Conservation (phyloP, 1,140 invertebrate species). For the Bacillus rossius region DNA sequence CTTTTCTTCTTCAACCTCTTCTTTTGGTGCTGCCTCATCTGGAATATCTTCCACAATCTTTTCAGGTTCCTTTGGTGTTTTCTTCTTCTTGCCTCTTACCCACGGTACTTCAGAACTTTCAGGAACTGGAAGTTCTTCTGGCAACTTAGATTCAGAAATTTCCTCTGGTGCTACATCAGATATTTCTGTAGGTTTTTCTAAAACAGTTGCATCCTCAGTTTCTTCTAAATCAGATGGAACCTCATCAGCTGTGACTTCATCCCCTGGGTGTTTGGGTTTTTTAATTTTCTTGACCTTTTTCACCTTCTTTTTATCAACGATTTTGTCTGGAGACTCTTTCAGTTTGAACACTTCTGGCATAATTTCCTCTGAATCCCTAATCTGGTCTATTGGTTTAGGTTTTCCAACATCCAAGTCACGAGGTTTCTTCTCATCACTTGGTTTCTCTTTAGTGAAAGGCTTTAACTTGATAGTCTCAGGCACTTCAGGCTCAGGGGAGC, state of each 20-base stretch:
- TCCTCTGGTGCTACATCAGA: slow-evolving; percentile 12
- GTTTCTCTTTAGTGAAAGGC: slow-evolving; percentile 14
- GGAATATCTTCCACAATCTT: background rate
- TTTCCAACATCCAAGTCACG: slow-evolving; percentile 21
- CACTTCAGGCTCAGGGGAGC: slow-evolving; percentile 17
- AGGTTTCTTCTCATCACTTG: slow-evolving; percentile 24
- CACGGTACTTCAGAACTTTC: too few species aligned
- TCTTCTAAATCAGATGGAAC: background rate
- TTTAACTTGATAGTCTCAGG: too few species aligned
- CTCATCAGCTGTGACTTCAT: background rate
- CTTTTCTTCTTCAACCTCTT: background rate
- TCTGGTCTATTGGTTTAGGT: slow-evolving; percentile 10
- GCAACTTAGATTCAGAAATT: background rate
- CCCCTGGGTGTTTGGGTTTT: slow-evolving; percentile 33
- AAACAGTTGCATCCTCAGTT: background rate
- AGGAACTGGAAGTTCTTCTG: too few species aligned
- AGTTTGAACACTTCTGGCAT: slow-evolving; percentile 6
- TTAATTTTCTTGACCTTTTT: background rate
- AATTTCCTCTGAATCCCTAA: slow-evolving; percentile 17
- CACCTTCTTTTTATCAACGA: background rate
- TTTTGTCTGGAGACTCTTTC: background rate
- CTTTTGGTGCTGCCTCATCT: slow-evolving; percentile 19
- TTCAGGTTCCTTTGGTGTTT: too few species aligned
- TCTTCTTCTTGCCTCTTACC: slow-evolving; percentile 11
- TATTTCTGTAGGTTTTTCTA: slow-evolving; percentile 11